A percentile compares a stretch with the other conserved stretches of the same genome.
Evolutionary conservation across 2,797 vertebrate species (phyloP).

Genomic region (Coranthus polyacanthus): DNA sequence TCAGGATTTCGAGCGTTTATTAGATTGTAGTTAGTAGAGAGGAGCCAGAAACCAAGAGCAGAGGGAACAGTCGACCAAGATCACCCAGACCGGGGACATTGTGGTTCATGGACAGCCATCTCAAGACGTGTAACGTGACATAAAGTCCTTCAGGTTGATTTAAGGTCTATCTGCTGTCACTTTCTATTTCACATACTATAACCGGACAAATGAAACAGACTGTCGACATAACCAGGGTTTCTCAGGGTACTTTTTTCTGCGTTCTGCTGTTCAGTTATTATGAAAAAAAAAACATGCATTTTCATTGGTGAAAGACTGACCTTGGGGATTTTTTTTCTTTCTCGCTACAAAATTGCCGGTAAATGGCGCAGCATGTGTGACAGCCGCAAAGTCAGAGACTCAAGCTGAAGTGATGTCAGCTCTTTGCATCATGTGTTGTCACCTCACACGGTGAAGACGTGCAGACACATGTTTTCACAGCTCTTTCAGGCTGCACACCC

Average conservation of each 20-base stretch:
- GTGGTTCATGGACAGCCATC: background rate
- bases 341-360: conserved; percentile 43
- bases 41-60: no score
- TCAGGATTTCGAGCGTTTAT: no score
- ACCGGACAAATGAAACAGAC: background rate
- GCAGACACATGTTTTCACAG: conserved; percentile 51
- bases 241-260: no score
- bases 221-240: no score
- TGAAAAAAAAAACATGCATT: no score
- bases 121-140: no score
- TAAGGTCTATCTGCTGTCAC: background rate
- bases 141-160: no score
- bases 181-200: background rate
- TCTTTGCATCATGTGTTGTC: conserved; percentile 78
- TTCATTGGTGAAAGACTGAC: conserved; percentile 55
- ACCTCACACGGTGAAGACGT: conserved; percentile 65
- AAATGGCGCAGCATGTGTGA: conserved; percentile 45
- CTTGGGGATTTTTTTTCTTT: conserved; percentile 63
- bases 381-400: conserved; percentile 73
- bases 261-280: no score
- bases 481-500: conserved; percentile 53
- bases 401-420: conserved; percentile 79
- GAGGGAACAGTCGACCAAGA: no score
- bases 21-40: no score
- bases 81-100: no score